phyloP scores from a whole-genome alignment of 1,140 invertebrate species.

The Bilobella aurantiaca region DNA sequence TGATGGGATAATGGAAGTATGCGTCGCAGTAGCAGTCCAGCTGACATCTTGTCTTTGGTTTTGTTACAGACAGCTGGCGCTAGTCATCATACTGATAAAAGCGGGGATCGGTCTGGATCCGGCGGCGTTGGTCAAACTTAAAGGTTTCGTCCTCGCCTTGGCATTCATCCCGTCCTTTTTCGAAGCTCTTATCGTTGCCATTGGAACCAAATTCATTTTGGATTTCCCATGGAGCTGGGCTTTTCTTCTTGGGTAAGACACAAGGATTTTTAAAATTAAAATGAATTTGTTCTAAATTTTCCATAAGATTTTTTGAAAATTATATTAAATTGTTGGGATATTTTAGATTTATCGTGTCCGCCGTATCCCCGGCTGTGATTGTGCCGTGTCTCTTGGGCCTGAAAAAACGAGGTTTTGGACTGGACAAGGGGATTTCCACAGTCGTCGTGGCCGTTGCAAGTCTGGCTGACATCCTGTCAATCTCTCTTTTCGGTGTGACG shows the following conservation, averaged over 20 bases:
- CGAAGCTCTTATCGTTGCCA: constrained; percentile 5
- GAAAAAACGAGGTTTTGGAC: constrained; percentile 66
- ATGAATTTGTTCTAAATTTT: too few relatives aligned
- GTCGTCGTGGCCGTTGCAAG: constrained; percentile 84
- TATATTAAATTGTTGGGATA: neutral
- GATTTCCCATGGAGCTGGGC: too few relatives aligned
- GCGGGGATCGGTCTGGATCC: constrained; percentile 29
- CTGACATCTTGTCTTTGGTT: too few relatives aligned
- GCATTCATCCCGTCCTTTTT: constrained; percentile 29
- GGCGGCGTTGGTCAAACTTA: constrained; percentile 25
- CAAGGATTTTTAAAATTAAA: too few relatives aligned
- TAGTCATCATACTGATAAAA: constrained; percentile 27
- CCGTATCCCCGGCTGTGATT: constrained; percentile 88
- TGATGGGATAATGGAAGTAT: too few relatives aligned
- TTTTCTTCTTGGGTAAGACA: too few relatives aligned
- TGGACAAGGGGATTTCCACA: constrained; percentile 87
- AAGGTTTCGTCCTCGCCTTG: constrained; percentile 24
- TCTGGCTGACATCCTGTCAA: constrained; percentile 72
- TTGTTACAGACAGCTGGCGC: constrained; percentile 21
- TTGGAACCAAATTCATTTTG: too few relatives aligned
- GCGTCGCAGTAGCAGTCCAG: too few relatives aligned
- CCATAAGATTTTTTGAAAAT: too few relatives aligned
- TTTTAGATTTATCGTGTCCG: constrained; percentile 65
- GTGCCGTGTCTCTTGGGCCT: constrained; percentile 80
- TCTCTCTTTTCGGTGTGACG: constrained; percentile 79